phyloP scores from a whole-genome alignment of 2,888 invertebrate genomes.

The Neoaliturus tenellus region DNA sequence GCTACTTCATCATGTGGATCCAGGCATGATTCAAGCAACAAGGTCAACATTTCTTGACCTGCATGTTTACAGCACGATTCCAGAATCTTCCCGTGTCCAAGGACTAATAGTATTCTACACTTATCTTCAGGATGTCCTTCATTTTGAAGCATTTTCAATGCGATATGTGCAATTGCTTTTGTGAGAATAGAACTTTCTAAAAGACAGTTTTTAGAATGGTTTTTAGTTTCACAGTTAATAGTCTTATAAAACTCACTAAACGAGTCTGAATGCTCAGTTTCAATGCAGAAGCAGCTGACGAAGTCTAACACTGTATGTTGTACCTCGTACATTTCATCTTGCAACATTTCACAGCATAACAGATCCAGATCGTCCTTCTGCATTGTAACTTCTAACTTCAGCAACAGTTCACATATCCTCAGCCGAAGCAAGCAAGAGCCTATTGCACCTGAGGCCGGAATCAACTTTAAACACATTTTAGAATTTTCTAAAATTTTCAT shows the following conservation, averaged over 20 bases:
- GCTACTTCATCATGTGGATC: conserved; percentile 34
- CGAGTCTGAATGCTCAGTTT: conserved; percentile 12
- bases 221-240: conserved; percentile 3
- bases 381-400: neutral
- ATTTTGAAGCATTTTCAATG: neutral
- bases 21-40: conserved; percentile 42
- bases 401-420: conserved; percentile 14
- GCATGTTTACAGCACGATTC: conserved; percentile 51
- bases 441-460: neutral
- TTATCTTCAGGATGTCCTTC: conserved; percentile 52
- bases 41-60: conserved; percentile 70
- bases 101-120: conserved; percentile 61
- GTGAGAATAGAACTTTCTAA: neutral
- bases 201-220: neutral
- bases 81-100: conserved; percentile 70
- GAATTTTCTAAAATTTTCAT: neutral
- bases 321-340: conserved; percentile 54
- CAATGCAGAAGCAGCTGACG: conserved; percentile 1
- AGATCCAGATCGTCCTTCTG: neutral
- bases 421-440: conserved; percentile 1
- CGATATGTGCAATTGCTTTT: neutral
- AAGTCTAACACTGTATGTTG: conserved; percentile 52
- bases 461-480: neutral
- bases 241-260: conserved; percentile 39
- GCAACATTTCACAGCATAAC: conserved; percentile 33